These are phyloP conservation scores for Lytechinus variegatus DNA, from an alignment of 35 echinoderm and acorn worm genomes.

Conservation along the genomic window DNA sequence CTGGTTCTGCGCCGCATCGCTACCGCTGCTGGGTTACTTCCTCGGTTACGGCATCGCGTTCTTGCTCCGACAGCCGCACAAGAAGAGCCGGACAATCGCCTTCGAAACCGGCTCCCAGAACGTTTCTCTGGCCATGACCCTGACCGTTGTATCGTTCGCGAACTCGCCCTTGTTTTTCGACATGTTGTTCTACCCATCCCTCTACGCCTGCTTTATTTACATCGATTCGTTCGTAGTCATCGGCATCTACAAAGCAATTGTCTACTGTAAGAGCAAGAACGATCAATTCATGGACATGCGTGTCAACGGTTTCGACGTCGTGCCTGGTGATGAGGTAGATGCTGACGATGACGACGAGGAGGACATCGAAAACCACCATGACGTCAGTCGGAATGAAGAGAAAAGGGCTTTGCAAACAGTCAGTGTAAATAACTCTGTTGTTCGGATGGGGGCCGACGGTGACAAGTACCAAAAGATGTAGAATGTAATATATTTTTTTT, in stretches of 20 bases:
- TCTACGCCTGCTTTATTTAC: slow-evolving; percentile 57
- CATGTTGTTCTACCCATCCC: slow-evolving; percentile 68
- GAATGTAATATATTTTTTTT: background rate
- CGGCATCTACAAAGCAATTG: background rate
- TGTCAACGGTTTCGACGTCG: background rate
- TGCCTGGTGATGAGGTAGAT: background rate
- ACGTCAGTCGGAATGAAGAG: background rate
- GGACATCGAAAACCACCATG: background rate
- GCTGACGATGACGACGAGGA: background rate
- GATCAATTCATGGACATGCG: background rate
- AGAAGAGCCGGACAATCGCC: slow-evolving; percentile 81
- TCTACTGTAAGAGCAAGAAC: background rate
- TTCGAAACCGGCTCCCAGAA: slow-evolving; percentile 93
- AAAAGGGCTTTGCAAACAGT: background rate
- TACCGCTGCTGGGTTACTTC: slow-evolving; percentile 65
- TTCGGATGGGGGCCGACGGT: background rate
- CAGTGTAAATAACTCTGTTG: background rate
- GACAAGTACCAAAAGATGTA: background rate
- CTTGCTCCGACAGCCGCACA: slow-evolving; percentile 68
- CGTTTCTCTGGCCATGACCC: slow-evolving; percentile 72
- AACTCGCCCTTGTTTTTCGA: slow-evolving; percentile 55
- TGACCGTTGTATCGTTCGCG: slow-evolving; percentile 70
- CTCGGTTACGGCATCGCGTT: slow-evolving; percentile 72
- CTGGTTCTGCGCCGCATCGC: slow-evolving; percentile 67
- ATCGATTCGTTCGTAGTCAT: slow-evolving; percentile 55